Evolutionary conservation across 2,113 vertebrate genomes (phyloP).

Genomic region (Kobus ellipsiprymnus): DNA sequence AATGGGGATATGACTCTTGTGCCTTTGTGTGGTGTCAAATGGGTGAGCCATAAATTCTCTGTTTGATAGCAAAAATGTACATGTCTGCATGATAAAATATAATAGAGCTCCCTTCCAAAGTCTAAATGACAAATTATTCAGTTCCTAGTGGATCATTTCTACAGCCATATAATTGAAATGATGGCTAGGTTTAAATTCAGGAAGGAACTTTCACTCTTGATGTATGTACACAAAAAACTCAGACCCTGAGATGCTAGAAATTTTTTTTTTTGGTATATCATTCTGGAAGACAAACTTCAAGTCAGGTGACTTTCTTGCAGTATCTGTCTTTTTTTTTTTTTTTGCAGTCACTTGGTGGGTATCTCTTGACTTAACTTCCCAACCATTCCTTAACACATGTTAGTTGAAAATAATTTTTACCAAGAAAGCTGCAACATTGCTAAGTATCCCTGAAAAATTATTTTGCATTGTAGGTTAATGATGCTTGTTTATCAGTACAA

Average conservation of each 20-base stretch:
- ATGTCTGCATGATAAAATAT: slow-evolving; percentile 36
- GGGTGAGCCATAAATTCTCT: slow-evolving; percentile 18
- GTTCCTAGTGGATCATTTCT: slow-evolving; percentile 40
- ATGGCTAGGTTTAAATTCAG: slow-evolving; percentile 16
- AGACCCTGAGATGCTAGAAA: neutral
- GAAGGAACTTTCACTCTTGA: neutral
- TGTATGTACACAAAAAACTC: neutral
- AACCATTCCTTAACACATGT: neutral
- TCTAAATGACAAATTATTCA: slow-evolving; percentile 48
- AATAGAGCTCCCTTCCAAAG: slow-evolving; percentile 22
- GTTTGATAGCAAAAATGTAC: slow-evolving; percentile 30
- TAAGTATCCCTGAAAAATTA: neutral
- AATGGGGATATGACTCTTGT: neutral
- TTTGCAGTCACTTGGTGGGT: neutral
- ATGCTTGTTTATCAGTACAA: neutral
- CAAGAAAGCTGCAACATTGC: neutral
- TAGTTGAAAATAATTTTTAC: slow-evolving; percentile 18
- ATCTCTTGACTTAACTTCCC: neutral
- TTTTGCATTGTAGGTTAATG: neutral
- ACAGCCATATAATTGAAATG: slow-evolving; percentile 39
- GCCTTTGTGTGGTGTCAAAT: neutral
- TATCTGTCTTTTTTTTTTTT: neutral
- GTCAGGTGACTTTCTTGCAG: neutral
- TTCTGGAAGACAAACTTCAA: neutral
- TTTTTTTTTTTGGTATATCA: neutral